phyloP scores from a whole-genome alignment of 1,140 invertebrate genomes.

The Drosophila nikananu region DNA sequence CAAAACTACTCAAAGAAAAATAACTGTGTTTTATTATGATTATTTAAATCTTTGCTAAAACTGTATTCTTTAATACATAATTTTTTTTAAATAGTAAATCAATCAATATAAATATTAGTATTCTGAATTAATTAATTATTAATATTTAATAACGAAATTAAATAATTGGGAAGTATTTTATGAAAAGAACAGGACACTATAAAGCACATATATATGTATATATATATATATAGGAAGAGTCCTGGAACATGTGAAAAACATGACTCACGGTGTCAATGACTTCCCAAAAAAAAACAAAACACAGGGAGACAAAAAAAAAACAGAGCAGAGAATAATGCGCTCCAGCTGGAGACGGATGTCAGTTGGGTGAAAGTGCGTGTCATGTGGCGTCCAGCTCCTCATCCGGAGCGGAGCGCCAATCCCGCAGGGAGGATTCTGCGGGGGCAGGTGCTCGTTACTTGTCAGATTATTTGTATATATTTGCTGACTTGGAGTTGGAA shows the following conservation, averaged over 20 bases:
- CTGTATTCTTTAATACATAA: background rate
- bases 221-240: too few relatives aligned
- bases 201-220: background rate
- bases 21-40: too few relatives aligned
- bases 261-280: conserved; percentile 41
- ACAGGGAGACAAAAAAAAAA: background rate
- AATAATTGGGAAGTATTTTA: too few relatives aligned
- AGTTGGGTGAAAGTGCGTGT: conserved; percentile 60
- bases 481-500: background rate
- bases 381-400: conserved; percentile 42
- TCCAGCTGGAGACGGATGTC: conserved; percentile 39
- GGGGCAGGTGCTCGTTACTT: conserved; percentile 69
- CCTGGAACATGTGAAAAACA: background rate
- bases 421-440: conserved; percentile 1
- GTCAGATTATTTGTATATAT: conserved; percentile 71
- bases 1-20: too few relatives aligned
- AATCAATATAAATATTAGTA: background rate
- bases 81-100: background rate
- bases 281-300: background rate
- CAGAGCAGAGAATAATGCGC: conserved; percentile 1
- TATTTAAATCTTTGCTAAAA: too few relatives aligned
- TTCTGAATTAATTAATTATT: background rate
- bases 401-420: background rate
- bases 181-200: too few relatives aligned
- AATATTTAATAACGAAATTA: too few relatives aligned